phyloP scores from a whole-genome alignment of 2,113 vertebrate species.

The Gasterosteus aculeatus region DNA sequence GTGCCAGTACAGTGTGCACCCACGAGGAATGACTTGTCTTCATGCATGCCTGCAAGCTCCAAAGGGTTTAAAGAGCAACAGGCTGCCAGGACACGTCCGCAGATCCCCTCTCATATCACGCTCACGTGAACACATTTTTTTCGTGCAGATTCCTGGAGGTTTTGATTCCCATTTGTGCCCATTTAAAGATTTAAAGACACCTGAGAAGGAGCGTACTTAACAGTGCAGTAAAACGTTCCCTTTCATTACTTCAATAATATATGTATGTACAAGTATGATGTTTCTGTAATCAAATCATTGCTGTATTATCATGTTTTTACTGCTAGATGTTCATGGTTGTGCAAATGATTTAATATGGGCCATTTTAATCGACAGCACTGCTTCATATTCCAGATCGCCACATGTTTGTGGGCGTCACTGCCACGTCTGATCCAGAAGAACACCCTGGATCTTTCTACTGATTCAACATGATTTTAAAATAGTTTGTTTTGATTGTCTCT shows the following conservation, averaged over 20 bases:
- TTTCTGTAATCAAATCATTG: background rate
- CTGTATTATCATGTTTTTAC: background rate
- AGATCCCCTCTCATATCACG: constrained; percentile 19
- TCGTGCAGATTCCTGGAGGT: background rate
- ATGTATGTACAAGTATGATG: background rate
- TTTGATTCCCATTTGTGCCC: no score
- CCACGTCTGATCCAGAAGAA: background rate
- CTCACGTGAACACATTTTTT: constrained; percentile 5
- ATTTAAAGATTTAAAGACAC: background rate
- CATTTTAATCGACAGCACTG: background rate
- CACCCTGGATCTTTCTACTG: background rate
- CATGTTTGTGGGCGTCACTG: background rate
- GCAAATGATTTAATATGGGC: background rate
- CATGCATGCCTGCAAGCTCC: constrained; percentile 50
- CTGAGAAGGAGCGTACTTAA: no score
- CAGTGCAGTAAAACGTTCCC: no score
- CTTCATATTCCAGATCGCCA: background rate
- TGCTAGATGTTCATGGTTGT: background rate
- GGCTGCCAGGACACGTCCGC: constrained; percentile 44
- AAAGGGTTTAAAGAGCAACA: constrained; percentile 37
- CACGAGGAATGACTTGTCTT: constrained; percentile 45
- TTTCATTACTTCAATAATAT: no score
- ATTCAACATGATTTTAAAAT: background rate
- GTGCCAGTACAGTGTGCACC: constrained; percentile 9
- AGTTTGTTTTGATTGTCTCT: background rate